Percentiles rank a stretch among this genome's conserved stretches.
phyloP scores from a whole-genome alignment of 1,140 invertebrate species.

The Drosophila lini region DNA sequence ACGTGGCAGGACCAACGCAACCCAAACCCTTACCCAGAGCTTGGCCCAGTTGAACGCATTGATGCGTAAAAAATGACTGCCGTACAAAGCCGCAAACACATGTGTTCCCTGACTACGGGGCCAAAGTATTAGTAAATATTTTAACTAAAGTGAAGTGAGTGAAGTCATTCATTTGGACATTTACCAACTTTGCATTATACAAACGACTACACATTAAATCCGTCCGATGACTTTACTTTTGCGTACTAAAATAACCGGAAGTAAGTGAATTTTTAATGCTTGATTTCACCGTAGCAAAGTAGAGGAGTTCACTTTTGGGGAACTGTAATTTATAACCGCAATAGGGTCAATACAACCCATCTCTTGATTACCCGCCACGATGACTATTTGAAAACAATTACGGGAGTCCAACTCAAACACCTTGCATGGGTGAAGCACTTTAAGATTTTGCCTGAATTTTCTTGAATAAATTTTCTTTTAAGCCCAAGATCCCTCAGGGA shows the following conservation, averaged over 20 bases:
- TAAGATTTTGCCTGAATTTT: neutral
- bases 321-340: constrained; percentile 47
- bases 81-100: constrained; percentile 69
- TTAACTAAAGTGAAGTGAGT: constrained; percentile 73
- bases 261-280: constrained; percentile 76
- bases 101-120: constrained; percentile 48
- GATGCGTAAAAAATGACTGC: constrained; percentile 72
- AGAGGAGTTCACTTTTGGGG: constrained; percentile 11
- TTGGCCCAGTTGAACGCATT: constrained; percentile 48
- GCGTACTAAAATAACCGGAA: constrained; percentile 81
- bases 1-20: constrained; percentile 23
- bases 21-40: neutral
- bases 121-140: constrained; percentile 79
- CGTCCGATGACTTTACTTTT: constrained; percentile 68
- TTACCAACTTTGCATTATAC: constrained; percentile 79
- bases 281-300: constrained; percentile 59
- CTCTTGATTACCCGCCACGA: constrained; percentile 3
- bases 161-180: constrained; percentile 82
- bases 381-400: constrained; percentile 14
- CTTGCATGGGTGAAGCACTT: neutral
- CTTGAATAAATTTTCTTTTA: neutral
- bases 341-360: constrained; percentile 5
- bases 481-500: neutral
- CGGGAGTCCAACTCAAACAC: neutral
- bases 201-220: constrained; percentile 71